phyloP scores from a whole-genome alignment of 2,888 invertebrate genomes.

The Pogonocherus hispidulus region DNA sequence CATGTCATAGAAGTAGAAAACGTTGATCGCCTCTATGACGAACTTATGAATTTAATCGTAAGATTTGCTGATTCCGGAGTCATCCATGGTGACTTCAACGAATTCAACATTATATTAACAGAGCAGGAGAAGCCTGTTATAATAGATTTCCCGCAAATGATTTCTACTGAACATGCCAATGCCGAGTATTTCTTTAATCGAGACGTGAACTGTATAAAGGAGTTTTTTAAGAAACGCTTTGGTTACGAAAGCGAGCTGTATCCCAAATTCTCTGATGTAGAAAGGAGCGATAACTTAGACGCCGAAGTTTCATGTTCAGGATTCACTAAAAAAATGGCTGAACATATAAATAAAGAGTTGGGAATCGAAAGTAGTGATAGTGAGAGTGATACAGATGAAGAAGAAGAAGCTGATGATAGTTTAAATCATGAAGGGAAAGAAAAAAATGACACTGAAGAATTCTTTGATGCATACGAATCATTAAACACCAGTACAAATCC shows the following conservation, averaged over 20 bases:
- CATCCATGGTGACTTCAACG: slow-evolving; percentile 99
- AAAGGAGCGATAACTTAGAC: slow-evolving; percentile 87
- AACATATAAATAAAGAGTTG: slow-evolving; percentile 75
- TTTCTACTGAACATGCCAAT: slow-evolving; percentile 93
- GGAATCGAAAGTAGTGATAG: slow-evolving; percentile 70
- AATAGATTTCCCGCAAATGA: slow-evolving; percentile 99
- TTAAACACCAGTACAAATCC: background rate
- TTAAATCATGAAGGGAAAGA: slow-evolving; percentile 44
- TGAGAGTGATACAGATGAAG: slow-evolving; percentile 52
- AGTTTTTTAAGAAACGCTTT: slow-evolving; percentile 87
- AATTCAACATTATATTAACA: slow-evolving; percentile 95
- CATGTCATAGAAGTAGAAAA: slow-evolving; percentile 77
- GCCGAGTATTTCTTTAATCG: slow-evolving; percentile 95
- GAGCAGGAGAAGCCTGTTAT: slow-evolving; percentile 85
- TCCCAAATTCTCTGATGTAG: slow-evolving; percentile 83
- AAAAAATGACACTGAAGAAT: slow-evolving; percentile 31
- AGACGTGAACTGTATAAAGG: slow-evolving; percentile 92
- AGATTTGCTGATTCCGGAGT: slow-evolving; percentile 94
- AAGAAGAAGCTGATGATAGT: slow-evolving; percentile 54
- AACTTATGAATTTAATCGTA: slow-evolving; percentile 94
- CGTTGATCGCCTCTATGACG: slow-evolving; percentile 87
- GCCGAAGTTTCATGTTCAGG: slow-evolving; percentile 93
- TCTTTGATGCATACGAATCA: slow-evolving; percentile 27
- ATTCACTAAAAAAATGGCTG: slow-evolving; percentile 85
- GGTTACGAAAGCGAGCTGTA: slow-evolving; percentile 85